A percentile compares a stretch with the other conserved stretches of the same genome.
These are phyloP conservation scores for Seladonia tumulorum DNA, from an alignment of 2,888 invertebrate species.

Conservation along the genomic window DNA sequence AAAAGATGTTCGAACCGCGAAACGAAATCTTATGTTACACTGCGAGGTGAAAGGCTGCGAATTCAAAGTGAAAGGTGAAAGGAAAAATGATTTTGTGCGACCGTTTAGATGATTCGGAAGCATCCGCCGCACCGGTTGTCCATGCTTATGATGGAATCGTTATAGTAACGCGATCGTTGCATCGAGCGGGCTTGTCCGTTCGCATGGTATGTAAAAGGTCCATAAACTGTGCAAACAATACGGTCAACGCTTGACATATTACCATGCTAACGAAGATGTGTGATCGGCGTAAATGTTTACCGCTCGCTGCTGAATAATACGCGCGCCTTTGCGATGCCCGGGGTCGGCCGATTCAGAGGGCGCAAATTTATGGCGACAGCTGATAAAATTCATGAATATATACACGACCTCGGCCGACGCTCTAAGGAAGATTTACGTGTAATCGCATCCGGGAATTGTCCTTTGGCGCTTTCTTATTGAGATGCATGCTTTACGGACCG, in stretches of 20 bases:
- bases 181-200: neutral
- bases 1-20: constrained; percentile 20
- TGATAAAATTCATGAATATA: constrained; percentile 11
- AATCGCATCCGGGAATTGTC: neutral
- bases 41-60: constrained; percentile 74
- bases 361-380: constrained; percentile 11
- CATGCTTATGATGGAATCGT: constrained; percentile 8
- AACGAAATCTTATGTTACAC: constrained; percentile 49
- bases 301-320: constrained; percentile 25
- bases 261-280: constrained; percentile 62
- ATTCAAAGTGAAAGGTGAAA: constrained; percentile 77
- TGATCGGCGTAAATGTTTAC: constrained; percentile 61
- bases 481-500: neutral
- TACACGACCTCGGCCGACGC: neutral
- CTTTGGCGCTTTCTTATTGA: neutral
- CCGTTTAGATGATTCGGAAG: constrained; percentile 24
- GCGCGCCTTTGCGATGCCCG: neutral
- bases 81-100: constrained; percentile 65
- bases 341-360: neutral
- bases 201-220: constrained; percentile 25
- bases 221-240: constrained; percentile 48
- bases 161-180: constrained; percentile 24
- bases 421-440: neutral
- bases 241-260: constrained; percentile 50
- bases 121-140: neutral